phyloP scores from a whole-genome alignment of 2,888 invertebrate species.

The Neoascia interrupta region DNA sequence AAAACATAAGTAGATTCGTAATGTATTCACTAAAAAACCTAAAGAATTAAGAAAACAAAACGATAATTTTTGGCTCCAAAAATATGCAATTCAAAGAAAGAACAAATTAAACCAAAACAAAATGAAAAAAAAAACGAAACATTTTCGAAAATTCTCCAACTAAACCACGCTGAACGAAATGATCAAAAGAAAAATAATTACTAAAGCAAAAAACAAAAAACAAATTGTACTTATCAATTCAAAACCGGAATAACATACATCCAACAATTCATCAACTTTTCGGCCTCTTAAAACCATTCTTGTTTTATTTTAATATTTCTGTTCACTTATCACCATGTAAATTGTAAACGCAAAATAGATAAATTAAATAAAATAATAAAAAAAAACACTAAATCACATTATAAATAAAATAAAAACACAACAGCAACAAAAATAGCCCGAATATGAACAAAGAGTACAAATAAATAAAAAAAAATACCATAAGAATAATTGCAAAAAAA shows the following conservation, averaged over 20 bases:
- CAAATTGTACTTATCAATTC: slow-evolving; percentile 45
- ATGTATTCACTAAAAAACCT: slow-evolving; percentile 53
- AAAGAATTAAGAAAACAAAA: slow-evolving; percentile 33
- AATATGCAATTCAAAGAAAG: slow-evolving; percentile 65
- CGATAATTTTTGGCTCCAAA: slow-evolving; percentile 67
- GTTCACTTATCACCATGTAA: slow-evolving; percentile 55
- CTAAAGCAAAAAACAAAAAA: slow-evolving; percentile 4
- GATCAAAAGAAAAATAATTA: slow-evolving; percentile 30
- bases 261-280: slow-evolving; percentile 60
- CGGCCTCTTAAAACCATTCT: slow-evolving; percentile 63
- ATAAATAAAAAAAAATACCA: slow-evolving; percentile 75
- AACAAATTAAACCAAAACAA: slow-evolving; percentile 40
- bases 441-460: slow-evolving; percentile 80
- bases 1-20: slow-evolving; percentile 68
- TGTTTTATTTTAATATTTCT: slow-evolving; percentile 22
- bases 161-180: slow-evolving; percentile 48
- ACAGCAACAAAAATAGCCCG: slow-evolving; percentile 76
- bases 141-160: slow-evolving; percentile 58
- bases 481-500: slow-evolving; percentile 46
- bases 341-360: slow-evolving; percentile 55
- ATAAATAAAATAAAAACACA: slow-evolving; percentile 32
- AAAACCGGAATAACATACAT: slow-evolving; percentile 26
- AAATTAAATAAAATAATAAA: slow-evolving; percentile 61
- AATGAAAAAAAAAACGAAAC: slow-evolving; percentile 19
- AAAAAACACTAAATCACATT: slow-evolving; percentile 45